Evolutionary conservation across 2,888 invertebrate genomes (phyloP), one percentile per base, ranked within the genome.

Genomic region (Pharmacophagus antenor): DNA sequence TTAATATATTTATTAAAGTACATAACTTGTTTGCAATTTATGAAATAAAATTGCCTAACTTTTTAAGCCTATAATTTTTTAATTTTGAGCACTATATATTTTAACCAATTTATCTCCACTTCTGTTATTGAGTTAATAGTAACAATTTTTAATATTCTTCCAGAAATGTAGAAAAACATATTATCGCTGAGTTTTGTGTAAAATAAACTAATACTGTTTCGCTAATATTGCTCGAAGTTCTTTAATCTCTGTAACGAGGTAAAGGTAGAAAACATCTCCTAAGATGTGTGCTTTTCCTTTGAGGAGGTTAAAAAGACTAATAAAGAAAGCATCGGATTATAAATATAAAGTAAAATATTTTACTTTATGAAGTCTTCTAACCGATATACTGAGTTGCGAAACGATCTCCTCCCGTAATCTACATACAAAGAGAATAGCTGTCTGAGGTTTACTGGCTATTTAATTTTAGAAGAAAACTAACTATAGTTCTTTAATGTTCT

Each of bases 291-390:
- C 10, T 37, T n/a, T n/a, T 4, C 4, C 3, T 5, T n/a, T n/a
- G 15, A 37, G n/a, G 15, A 37, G 15, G 15, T 37, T 0, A 37
- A n/a, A 37, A 37, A n/a, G 1, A 37, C n/a, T 8, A 2, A 4
- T 15, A 0, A 2, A n/a, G 37, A 37, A n/a, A 37, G 37, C 37
- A 0, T 15, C 8, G n/a, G 5, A n/a, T n/a, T 37, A n/a, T 37
- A 37, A 37, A 37, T 37, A n/a, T 37, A 37, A 37, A 37, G 37
- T n/a, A 37, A 37, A 37, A 37, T 15, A 37, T 37, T 37, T 37
- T 37, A 15, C 15, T 15, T n/a, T n/a, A 15, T 37, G 37, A 37
- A 37, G 37, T 37, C 37, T n/a, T 15, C 37, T n/a, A 37, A 37
- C 15, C 37, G n/a, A 8, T 5, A 5, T 37, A 37, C n/a, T 37